These are phyloP conservation scores for Maniola hyperantus DNA, from an alignment of 2,888 invertebrate genomes.

Conservation along the genomic window DNA sequence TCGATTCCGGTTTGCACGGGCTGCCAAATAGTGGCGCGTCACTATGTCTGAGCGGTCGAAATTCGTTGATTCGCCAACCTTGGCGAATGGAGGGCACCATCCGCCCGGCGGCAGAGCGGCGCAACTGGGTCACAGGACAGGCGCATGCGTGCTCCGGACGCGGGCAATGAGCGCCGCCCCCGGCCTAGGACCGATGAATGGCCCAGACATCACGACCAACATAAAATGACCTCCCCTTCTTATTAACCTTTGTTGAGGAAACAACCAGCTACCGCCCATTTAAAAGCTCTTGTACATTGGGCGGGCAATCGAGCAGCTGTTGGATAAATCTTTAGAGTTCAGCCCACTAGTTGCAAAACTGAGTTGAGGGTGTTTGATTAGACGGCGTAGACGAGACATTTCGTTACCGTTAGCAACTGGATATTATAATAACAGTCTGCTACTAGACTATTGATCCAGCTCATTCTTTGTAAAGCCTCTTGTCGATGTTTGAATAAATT, in stretches of 20 bases:
- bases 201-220: constrained; percentile 58
- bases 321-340: constrained; percentile 72
- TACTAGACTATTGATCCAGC: constrained; percentile 38
- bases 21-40: constrained; percentile 54
- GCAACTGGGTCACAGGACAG: constrained; percentile 75
- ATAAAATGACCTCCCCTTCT: constrained; percentile 65
- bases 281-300: constrained; percentile 54
- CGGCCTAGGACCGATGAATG: constrained; percentile 70
- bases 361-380: constrained; percentile 62
- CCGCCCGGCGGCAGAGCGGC: constrained; percentile 52
- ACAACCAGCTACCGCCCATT: constrained; percentile 31
- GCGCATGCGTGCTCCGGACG: constrained; percentile 77
- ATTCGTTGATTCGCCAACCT: constrained; percentile 77
- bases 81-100: constrained; percentile 72
- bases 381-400: constrained; percentile 48
- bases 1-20: constrained; percentile 22
- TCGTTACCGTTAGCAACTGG: constrained; percentile 46
- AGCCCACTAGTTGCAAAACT: constrained; percentile 76
- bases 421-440: constrained; percentile 37
- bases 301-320: constrained; percentile 63
- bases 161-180: constrained; percentile 78
- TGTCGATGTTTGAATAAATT: constrained; percentile 7
- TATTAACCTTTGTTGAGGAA: constrained; percentile 44
- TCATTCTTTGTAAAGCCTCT: constrained; percentile 12
- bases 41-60: constrained; percentile 67